Evolutionary conservation across 2,113 vertebrate species (phyloP).

Genomic region (Leptobrachium leishanense): DNA sequence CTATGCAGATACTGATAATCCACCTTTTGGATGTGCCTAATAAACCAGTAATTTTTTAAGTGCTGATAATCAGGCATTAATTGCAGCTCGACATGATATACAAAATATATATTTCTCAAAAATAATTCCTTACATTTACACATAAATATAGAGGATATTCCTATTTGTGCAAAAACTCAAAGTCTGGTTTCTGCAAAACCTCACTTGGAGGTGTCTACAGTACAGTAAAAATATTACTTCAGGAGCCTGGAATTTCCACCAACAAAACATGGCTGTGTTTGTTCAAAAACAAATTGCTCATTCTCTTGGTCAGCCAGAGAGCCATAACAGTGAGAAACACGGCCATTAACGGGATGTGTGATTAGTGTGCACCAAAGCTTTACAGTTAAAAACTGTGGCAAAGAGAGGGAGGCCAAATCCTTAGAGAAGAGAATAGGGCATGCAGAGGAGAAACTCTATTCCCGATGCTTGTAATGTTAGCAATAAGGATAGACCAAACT

Average conservation of each 20-base stretch:
- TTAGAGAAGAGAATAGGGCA: slow-evolving; percentile 25
- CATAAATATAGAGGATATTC: no score
- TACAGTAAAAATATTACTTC: slow-evolving; percentile 17
- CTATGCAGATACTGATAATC: no score
- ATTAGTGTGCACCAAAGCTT: slow-evolving; percentile 60
- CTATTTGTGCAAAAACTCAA: not conserved
- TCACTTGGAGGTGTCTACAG: slow-evolving; percentile 8
- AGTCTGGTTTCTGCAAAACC: not conserved
- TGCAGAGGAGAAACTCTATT: slow-evolving; percentile 9
- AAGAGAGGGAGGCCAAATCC: slow-evolving; percentile 2
- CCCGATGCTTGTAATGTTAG: not conserved
- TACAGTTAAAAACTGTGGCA: not conserved
- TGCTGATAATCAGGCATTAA: no score
- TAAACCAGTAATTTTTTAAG: no score
- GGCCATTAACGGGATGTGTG: slow-evolving; percentile 55
- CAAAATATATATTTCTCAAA: no score
- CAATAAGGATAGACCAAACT: not conserved
- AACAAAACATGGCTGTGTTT: not conserved
- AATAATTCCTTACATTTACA: no score
- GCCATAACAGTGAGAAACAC: slow-evolving; percentile 55
- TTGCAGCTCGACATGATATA: no score
- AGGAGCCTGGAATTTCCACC: slow-evolving; percentile 17
- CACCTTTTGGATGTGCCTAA: no score
- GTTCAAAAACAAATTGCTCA: not conserved
- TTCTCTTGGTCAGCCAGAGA: not conserved